These are phyloP conservation scores for Strigops habroptila DNA, from an alignment of 2,113 vertebrate species.

Conservation along the genomic window DNA sequence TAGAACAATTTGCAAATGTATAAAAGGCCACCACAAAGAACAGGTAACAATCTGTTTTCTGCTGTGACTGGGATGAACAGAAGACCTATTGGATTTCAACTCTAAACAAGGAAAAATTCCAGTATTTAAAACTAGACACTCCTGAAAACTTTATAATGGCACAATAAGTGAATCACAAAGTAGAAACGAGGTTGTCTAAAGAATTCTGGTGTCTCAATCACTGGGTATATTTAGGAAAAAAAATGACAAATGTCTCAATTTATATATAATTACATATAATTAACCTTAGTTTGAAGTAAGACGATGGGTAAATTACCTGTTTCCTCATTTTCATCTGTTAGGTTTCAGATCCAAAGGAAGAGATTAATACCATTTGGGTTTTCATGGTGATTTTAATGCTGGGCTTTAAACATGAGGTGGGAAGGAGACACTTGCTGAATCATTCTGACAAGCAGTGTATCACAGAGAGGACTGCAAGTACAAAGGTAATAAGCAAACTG, in stretches of 20 bases:
- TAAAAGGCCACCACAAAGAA: not conserved
- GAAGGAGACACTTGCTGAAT: not conserved
- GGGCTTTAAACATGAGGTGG: not conserved
- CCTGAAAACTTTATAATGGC: not conserved
- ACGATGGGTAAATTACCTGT: not conserved
- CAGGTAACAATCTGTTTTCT: not conserved
- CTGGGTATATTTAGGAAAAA: not conserved
- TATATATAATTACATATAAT: conserved; percentile 31
- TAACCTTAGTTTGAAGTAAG: not conserved
- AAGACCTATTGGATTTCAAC: not conserved
- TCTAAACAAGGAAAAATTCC: not conserved
- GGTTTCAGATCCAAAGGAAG: not conserved
- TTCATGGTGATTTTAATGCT: not conserved
- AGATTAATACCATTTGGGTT: not conserved
- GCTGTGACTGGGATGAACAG: not conserved
- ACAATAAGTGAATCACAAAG: not conserved
- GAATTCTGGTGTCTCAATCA: conserved; percentile 5
- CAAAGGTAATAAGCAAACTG: not conserved
- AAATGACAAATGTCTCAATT: not conserved
- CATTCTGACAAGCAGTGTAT: not conserved
- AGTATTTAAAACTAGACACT: not conserved
- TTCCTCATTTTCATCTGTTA: not conserved
- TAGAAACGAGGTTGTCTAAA: not conserved
- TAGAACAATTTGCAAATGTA: not conserved
- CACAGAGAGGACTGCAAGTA: not conserved